Base-by-base conservation (phyloP, 2,888 invertebrate species). In the Amphipyra tragopoginis region DNA sequence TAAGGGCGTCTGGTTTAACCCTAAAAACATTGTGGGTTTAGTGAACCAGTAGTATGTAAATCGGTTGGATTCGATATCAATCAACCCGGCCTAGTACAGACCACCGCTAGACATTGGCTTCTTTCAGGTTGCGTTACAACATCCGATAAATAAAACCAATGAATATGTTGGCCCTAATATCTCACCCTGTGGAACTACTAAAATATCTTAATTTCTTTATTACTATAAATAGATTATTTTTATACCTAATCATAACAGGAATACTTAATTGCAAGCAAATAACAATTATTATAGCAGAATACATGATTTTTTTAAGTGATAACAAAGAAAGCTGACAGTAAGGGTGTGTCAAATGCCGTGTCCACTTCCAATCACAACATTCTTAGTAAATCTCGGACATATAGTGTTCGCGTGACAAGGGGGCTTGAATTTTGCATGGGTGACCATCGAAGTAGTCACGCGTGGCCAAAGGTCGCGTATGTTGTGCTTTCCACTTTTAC, bases 341-440 rank as follows among this genome's bases (percentile, higher is more conserved):
- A 33, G 38, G 40, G 44, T 49, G 55, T 62, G 52, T 52, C 54
- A 50, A 65, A 65, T 62, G 65, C 69, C 60, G 13, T 48, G 53
- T 70, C 57, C 50, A 66, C 33, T 52, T 61, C 44, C 36, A 58
- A 54, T 8, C 8, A 40, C 42, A 60, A 26, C 47, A 53, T 50
- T 53, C 49, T 67, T 65, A 69, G 66, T 55, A 57, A 67, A 65
- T 68, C 73, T 64, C 34, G 13, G 29, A 40, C 39, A 34, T 53
- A 56, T 50, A 44, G 50, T 42, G 67, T 69, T 87, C 61, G 85
- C 86, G 86, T 86, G 87, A 82, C 84, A 63, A 72, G 49, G 57
- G 57, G 52, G 65, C 62, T 77, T 81, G 66, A 83, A 82, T 86
- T 84, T 82, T 81, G 76, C 80, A 85, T 81, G 79, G 63, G 55